A percentile compares a stretch with the other conserved stretches of the same genome.
Conservation (phyloP, 1,140 invertebrate genomes). For the Alviniconcha marisindica region DNA sequence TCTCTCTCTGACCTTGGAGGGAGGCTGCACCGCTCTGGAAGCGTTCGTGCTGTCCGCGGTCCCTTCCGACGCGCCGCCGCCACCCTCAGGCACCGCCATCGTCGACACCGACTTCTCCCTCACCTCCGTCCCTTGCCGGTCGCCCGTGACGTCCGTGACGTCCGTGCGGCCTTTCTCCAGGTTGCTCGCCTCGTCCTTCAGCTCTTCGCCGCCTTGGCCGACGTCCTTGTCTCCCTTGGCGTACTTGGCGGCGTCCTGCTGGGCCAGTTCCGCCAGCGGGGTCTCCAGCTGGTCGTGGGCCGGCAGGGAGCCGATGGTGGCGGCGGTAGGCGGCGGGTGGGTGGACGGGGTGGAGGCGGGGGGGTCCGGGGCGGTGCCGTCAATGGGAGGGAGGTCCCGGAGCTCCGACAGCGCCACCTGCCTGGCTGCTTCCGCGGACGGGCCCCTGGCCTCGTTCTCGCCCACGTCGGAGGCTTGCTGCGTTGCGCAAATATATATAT, state of each 20-base stretch:
- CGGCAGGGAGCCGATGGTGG: not conserved
- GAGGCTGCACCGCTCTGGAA: not conserved
- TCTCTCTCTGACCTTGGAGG: not conserved
- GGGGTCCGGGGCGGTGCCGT: not conserved
- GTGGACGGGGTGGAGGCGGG: not conserved
- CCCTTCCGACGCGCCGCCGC: not conserved
- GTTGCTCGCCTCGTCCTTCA: constrained; percentile 10
- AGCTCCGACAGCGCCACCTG: not conserved
- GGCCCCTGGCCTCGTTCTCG: not conserved
- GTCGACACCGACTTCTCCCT: not conserved
- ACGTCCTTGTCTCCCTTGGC: not conserved
- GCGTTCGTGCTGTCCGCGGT: not conserved
- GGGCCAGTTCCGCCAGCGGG: not conserved
- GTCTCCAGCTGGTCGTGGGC: constrained; percentile 24
- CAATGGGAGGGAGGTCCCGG: not conserved
- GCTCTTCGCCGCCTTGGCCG: not conserved
- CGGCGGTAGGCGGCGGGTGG: constrained; percentile 4
- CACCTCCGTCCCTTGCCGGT: not conserved
- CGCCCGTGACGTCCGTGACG: not conserved
- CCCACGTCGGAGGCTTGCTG: not conserved
- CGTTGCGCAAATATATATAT: not conserved
- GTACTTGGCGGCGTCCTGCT: not conserved
- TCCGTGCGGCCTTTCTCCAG: not conserved
- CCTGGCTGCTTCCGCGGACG: not conserved
- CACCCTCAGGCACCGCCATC: too few species aligned